phyloP scores from a whole-genome alignment of 2,113 vertebrate genomes.

The Peromyscus leucopus region DNA sequence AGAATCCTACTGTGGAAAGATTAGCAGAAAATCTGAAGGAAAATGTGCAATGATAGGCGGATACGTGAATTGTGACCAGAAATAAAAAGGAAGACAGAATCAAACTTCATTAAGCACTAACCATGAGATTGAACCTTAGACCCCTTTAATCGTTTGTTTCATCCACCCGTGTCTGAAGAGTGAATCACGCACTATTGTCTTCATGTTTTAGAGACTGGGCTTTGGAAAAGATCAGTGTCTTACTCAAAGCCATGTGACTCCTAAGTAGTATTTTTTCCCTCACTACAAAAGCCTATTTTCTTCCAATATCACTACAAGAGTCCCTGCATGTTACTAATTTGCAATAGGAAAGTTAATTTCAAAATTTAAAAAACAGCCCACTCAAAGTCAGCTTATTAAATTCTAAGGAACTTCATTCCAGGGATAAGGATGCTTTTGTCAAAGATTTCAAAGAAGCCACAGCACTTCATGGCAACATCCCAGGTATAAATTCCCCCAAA shows the following conservation, averaged over 20 bases:
- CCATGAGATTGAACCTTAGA: background rate
- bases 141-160: background rate
- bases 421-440: background rate
- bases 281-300: conserved; percentile 10
- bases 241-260: conserved; percentile 49
- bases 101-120: background rate
- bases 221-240: conserved; percentile 48
- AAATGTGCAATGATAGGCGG: conserved; percentile 31
- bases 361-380: background rate
- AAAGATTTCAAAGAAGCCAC: background rate
- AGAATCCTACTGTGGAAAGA: background rate
- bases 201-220: conserved; percentile 49
- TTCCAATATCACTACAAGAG: conserved; percentile 26
- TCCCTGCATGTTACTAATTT: conserved; percentile 17
- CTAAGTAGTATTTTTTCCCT: background rate
- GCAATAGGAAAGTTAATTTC: conserved; percentile 30
- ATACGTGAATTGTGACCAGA: conserved; percentile 26
- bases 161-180: background rate
- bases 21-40: background rate
- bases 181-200: background rate
- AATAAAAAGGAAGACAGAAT: conserved; percentile 42
- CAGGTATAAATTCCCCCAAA: background rate
- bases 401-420: conserved; percentile 33
- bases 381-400: background rate
- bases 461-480: background rate